phyloP scores from a whole-genome alignment of 2,113 vertebrate genomes.

The Macquaria ambigua region DNA sequence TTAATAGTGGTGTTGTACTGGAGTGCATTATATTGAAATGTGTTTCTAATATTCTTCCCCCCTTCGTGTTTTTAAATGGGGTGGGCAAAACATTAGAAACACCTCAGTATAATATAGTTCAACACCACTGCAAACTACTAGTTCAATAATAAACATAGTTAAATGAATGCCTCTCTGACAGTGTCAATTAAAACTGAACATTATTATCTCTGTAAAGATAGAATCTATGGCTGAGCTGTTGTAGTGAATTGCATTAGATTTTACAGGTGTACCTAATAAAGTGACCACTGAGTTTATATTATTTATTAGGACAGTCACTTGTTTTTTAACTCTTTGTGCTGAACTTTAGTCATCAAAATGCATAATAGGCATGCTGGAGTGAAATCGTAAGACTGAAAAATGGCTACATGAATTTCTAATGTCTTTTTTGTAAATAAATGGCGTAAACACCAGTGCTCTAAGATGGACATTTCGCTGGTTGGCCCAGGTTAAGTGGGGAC shows the following conservation, averaged over 20 bases:
- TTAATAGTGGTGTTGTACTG: too few relatives aligned
- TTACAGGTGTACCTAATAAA: not conserved
- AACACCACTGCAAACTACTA: not conserved
- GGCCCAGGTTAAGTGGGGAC: not conserved
- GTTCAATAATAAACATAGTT: not conserved
- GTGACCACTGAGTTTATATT: not conserved
- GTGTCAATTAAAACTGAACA: too few relatives aligned
- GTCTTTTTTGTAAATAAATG: constrained; percentile 1
- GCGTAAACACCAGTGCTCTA: not conserved
- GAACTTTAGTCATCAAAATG: not conserved
- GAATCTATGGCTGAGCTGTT: not conserved
- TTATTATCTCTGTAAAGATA: not conserved
- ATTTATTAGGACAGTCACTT: not conserved
- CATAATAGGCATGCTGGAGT: not conserved
- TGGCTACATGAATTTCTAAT: not conserved
- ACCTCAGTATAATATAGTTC: not conserved
- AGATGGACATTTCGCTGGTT: not conserved
- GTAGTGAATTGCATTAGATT: not conserved
- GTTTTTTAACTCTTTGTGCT: not conserved
- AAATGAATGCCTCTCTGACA: not conserved
- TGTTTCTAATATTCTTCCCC: too few relatives aligned
- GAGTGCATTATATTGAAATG: too few relatives aligned
- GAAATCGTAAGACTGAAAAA: not conserved
- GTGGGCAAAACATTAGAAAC: not conserved
- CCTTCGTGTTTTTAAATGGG: not conserved